Evolutionary conservation across 2,113 vertebrate species (phyloP).

Genomic region (Clarias batrachus): DNA sequence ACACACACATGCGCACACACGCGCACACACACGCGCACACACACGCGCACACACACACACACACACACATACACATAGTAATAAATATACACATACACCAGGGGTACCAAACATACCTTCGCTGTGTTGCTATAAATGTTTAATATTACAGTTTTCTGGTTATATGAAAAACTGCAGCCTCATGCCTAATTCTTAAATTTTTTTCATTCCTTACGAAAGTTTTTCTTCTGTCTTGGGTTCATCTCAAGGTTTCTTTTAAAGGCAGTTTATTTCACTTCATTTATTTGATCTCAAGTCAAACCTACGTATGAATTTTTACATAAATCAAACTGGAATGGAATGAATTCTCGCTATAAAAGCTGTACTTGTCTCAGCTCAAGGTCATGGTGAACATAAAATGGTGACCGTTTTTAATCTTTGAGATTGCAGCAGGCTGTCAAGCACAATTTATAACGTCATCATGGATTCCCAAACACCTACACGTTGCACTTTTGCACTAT

Average conservation of each 20-base stretch:
- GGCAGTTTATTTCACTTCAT: background rate
- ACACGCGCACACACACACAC: constrained; percentile 41
- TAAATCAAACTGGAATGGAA: background rate
- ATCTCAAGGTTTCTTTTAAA: background rate
- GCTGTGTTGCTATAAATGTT: background rate
- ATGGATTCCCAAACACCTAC: background rate
- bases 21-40: constrained; percentile 39
- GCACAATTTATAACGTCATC: background rate
- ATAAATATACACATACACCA: background rate
- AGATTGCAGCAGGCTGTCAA: background rate
- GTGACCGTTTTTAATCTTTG: background rate
- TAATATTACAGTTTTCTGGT: background rate
- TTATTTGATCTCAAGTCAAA: background rate
- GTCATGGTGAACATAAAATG: background rate
- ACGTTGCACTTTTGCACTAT: background rate
- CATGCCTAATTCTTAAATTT: background rate
- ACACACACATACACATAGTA: background rate
- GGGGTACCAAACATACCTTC: background rate
- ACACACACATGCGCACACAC: constrained; percentile 25
- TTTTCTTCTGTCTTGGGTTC: background rate
- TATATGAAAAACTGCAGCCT: background rate
- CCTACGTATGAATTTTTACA: background rate
- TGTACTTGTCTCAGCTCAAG: background rate
- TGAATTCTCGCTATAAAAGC: background rate
- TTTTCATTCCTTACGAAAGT: background rate